These are phyloP conservation scores for Pelecanus crispus DNA, from an alignment of 2,113 vertebrate species.

Conservation along the genomic window DNA sequence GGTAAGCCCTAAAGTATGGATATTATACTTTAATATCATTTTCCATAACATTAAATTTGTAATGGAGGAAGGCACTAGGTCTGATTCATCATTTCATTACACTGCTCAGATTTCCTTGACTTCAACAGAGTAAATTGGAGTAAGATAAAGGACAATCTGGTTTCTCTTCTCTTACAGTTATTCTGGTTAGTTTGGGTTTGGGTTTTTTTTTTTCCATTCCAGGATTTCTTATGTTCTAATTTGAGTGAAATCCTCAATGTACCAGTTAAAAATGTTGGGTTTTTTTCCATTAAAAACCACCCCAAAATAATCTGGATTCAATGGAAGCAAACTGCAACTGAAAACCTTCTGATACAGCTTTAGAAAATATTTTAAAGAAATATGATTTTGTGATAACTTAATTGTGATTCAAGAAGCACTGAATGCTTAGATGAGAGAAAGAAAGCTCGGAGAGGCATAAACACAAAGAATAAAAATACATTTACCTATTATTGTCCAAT, in stretches of 20 bases:
- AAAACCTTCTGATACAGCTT: background rate
- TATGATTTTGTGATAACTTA: background rate
- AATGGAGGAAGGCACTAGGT: slow-evolving; percentile 16
- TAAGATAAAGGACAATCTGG: slow-evolving; percentile 7
- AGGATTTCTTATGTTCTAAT: background rate
- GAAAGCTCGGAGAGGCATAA: background rate
- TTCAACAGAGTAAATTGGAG: background rate
- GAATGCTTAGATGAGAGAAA: background rate
- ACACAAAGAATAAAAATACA: background rate
- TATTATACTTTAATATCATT: slow-evolving; percentile 62
- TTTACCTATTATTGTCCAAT: background rate
- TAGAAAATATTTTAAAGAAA: background rate
- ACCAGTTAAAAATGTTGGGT: background rate
- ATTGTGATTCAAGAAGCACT: background rate
- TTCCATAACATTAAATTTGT: slow-evolving; percentile 61
- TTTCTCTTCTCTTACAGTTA: background rate
- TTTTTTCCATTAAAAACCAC: background rate
- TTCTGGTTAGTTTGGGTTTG: background rate
- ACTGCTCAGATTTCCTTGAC: background rate
- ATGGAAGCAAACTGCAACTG: background rate
- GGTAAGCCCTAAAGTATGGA: slow-evolving; percentile 47
- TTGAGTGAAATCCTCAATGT: background rate
- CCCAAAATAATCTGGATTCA: background rate
- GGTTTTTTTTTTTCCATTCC: background rate
- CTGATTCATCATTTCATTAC: slow-evolving; percentile 53